Evolutionary conservation across 53 echinoderm and acorn worm genomes (phyloP).

Genomic region (Henricia sp.): DNA sequence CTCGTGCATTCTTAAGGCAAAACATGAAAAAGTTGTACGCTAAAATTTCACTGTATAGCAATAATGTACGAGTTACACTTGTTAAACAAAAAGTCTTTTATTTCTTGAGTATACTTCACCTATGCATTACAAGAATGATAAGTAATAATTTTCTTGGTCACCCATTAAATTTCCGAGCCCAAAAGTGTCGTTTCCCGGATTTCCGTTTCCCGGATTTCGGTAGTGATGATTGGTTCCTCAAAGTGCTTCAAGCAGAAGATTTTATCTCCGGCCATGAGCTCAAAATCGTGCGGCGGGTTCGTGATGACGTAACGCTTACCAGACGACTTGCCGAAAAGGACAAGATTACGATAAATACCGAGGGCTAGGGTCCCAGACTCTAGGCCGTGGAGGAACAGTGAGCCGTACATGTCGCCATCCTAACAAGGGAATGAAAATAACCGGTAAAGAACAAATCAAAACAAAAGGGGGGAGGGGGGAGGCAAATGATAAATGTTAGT

Average conservation of each 20-base stretch:
- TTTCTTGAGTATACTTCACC: too few species aligned
- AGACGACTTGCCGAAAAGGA: constrained; percentile 73
- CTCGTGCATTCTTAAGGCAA: too few species aligned
- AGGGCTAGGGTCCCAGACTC: constrained; percentile 95
- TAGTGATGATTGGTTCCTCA: constrained; percentile 45
- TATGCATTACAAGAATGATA: too few species aligned
- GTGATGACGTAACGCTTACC: constrained; percentile 91
- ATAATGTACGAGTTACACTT: too few species aligned
- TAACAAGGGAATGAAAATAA: constrained; percentile 31
- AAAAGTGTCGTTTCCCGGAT: constrained; percentile 2
- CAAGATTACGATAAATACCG: constrained; percentile 91
- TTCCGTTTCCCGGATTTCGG: constrained; percentile 13
- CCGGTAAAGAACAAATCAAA: background rate
- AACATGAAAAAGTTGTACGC: background rate
- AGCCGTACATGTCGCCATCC: constrained; percentile 91
- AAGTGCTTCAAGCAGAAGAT: constrained; percentile 95
- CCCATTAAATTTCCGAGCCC: background rate
- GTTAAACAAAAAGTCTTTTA: too few species aligned
- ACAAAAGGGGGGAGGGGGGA: too few species aligned
- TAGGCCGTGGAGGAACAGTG: constrained; percentile 83
- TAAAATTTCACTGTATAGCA: too few species aligned
- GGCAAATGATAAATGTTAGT: too few species aligned
- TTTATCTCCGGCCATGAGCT: constrained; percentile 79
- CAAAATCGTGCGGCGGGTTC: constrained; percentile 94
- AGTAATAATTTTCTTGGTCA: too few species aligned